Evolutionary conservation across 2,888 invertebrate species (phyloP).

Genomic region (Portevinia maculata): DNA sequence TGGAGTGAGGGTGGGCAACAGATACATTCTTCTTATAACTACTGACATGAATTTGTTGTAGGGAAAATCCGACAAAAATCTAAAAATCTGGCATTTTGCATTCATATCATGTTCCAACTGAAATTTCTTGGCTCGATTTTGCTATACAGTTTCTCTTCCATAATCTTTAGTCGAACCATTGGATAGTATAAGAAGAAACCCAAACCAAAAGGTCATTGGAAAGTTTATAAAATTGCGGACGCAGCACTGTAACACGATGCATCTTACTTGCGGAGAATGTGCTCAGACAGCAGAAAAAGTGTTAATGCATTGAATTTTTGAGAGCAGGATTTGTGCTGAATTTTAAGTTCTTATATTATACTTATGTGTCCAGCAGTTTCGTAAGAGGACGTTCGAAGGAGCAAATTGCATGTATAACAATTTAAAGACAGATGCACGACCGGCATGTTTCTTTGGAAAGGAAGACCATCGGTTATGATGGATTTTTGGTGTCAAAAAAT

Average conservation of each 20-base stretch:
- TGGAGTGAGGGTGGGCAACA: too few relatives aligned
- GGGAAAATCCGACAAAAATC: slow-evolving; percentile 16
- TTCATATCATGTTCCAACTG: slow-evolving; percentile 24
- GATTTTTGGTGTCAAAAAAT: not conserved
- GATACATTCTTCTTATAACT: slow-evolving; percentile 23
- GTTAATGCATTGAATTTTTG: slow-evolving; percentile 45
- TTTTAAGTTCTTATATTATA: slow-evolving; percentile 7
- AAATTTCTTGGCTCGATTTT: slow-evolving; percentile 4
- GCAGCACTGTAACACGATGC: not conserved
- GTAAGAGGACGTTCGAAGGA: not conserved
- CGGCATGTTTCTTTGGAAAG: not conserved
- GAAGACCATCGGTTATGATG: not conserved
- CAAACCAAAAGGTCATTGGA: not conserved
- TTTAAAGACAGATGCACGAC: not conserved
- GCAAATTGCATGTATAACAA: not conserved
- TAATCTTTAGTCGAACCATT: too few relatives aligned
- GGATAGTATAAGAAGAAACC: not conserved
- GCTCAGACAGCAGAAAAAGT: slow-evolving; percentile 27
- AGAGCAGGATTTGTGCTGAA: slow-evolving; percentile 42
- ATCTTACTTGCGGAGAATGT: slow-evolving; percentile 10
- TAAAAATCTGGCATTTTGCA: slow-evolving; percentile 20
- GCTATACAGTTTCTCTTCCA: not conserved
- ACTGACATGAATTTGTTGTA: slow-evolving; percentile 44
- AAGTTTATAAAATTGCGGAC: not conserved
- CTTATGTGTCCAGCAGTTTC: not conserved